Base-by-base conservation (phyloP, 1,140 invertebrate species). In the Episyrphus balteatus region DNA sequence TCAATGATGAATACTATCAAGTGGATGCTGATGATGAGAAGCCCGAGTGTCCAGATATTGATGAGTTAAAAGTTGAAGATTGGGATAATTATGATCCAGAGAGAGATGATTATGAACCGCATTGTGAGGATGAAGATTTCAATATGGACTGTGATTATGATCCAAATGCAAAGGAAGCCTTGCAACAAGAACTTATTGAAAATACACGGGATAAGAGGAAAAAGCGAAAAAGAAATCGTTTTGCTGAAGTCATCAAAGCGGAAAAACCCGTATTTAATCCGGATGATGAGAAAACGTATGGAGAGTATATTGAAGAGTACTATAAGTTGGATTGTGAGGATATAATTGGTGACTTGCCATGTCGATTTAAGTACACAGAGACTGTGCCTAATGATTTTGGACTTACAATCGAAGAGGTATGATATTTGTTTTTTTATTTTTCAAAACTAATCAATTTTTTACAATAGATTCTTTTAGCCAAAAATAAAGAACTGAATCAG, bases 301-400 rank as follows among this genome's bases (percentile, higher is more conserved):
- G 86, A 41, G 75, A 95, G 55, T 95, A 95, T 67, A 80, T 93
- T 58, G 87, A 96, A 65, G 90, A 96, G 66, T 95, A 95, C 70
- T 97, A 96, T 61, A 82, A 85, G 53, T 72, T 97, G 51, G 89
- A 95, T 68, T 97, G 85, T 72, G 94, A 98, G 67, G 95, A 98
- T 71, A 79, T 97, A 33, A 84, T 98, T 49, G 89, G 82, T 1
- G 90, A 95, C 68, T 62, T 86, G 48, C 88, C 89, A 0, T 95
- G 91, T 55, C 76, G 89, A 59, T 98, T 96, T 68, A 93, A 93
- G 62, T 98, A 98, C 62, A 78, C 91, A 36, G 76, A 88, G 64
- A 89, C 92, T 5, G 73, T 83, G 18, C 81, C 92, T 1, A 97
- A 97, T 72, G 79, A 86, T 70, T 98, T 86, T 73, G 95, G 95